Base-by-base conservation (phyloP, 2,888 invertebrate genomes). In the Cosmopolites sordidus region DNA sequence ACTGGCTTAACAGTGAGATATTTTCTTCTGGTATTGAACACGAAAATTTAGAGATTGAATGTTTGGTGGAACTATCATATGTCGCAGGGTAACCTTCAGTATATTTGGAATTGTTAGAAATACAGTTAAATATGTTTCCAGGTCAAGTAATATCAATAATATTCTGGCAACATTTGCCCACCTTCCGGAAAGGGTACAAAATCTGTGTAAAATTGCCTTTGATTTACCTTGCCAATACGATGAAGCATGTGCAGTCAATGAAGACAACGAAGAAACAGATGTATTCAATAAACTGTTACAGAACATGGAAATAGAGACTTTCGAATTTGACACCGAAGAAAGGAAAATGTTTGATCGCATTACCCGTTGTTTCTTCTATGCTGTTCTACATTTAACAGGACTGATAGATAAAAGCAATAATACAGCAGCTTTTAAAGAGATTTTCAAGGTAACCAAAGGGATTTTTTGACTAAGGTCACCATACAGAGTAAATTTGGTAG, bases 351-450 rank as follows among this genome's bases (percentile, higher is more conserved):
- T 81, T 27, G 78, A 79, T 53, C 67, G 70, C 2, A 73, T 78
- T 4, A 73, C 78, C 1, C 67, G 78, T 43, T 75, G 78, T 58
- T 73, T 77, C 53, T 64, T 82, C 33, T 74, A 78, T 16, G 75
- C 78, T 1, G 65, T 79, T 3, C 64, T 81, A 15, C 79, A 79
- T 62, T 79, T 80, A 54, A 75, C 77, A n/a, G 78, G 78, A 1
- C 65, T 79, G 39, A 62, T 75, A n/a, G 63, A 69, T 15, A 68
- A 72, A 54, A 66, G 73, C 33, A 59, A 66, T 5, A 64, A 67
- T 33, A 43, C 29, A 16, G 44, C 44, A 1, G 47, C 45, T 41
- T 43, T 29, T 18, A 48, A 40, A 27, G 55, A 55, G 17, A 40
- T 58, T 6, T 55, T 49, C 30, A 47, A 47, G 57, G 57, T 57